A percentile compares a stretch with the other conserved stretches of the same genome.
phyloP scores from a whole-genome alignment of 2,797 vertebrate genomes.

The Melanotaenia nigrans region DNA sequence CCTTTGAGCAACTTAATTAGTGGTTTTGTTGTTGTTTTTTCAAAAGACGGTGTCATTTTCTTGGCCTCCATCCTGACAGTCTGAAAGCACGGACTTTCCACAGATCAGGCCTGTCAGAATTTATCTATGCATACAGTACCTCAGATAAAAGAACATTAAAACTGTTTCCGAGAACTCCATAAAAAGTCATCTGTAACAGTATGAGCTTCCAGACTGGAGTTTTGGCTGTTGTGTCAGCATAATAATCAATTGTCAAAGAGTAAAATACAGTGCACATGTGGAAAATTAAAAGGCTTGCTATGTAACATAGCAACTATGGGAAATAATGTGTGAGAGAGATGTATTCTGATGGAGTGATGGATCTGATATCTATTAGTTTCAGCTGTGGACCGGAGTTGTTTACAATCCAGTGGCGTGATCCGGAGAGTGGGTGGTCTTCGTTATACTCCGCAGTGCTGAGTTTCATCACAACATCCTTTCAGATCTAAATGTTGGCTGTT shows the following conservation, averaged over 20 bases:
- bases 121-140: neutral
- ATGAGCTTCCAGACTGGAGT: conserved; percentile 5
- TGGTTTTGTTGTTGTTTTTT: neutral
- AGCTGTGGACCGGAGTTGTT: conserved; percentile 74
- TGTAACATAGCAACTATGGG: conserved; percentile 41
- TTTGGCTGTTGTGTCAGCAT: conserved; percentile 37
- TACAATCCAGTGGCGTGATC: conserved; percentile 70
- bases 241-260: conserved; percentile 35
- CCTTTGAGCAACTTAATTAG: neutral
- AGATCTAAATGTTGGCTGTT: conserved; percentile 61
- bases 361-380: conserved; percentile 78
- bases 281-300: conserved; percentile 36
- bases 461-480: conserved; percentile 69
- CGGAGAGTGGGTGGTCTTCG: conserved; percentile 79
- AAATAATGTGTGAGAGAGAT: conserved; percentile 46
- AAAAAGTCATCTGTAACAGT: conserved; percentile 24
- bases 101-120: neutral
- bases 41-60: neutral
- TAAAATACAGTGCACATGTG: conserved; percentile 47
- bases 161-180: conserved; percentile 34
- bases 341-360: conserved; percentile 64
- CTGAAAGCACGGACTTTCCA: conserved; percentile 1
- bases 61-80: conserved; percentile 2
- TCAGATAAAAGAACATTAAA: conserved; percentile 13
- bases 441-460: conserved; percentile 50